A percentile compares a stretch with the other conserved stretches of the same genome.
Conservation (phyloP, 2,888 invertebrate species). For the Lasioglossum zephyrum region DNA sequence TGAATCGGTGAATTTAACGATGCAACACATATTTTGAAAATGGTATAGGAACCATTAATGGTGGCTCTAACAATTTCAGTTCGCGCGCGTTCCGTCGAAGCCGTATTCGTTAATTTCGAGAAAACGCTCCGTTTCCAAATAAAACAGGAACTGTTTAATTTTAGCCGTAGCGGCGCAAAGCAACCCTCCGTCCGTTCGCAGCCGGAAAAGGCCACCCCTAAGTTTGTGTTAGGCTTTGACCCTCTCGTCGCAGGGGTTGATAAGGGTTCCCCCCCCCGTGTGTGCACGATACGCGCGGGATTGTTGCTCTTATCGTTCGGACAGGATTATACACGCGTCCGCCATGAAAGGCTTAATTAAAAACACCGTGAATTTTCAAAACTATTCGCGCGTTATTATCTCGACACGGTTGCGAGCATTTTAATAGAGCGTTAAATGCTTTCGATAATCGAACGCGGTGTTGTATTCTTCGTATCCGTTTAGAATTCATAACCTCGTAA, state of each 20-base stretch:
- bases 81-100: not conserved
- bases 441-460: not conserved
- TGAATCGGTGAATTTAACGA: too few species aligned
- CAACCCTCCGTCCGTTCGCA: constrained; percentile 4
- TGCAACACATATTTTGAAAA: too few species aligned
- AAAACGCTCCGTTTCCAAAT: not conserved
- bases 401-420: not conserved
- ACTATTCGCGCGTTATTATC: not conserved
- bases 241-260: constrained; percentile 14
- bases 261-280: not conserved
- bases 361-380: not conserved
- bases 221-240: constrained; percentile 20
- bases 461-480: not conserved
- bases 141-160: constrained; percentile 14
- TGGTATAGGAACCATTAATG: too few species aligned
- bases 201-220: constrained; percentile 20
- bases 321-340: not conserved
- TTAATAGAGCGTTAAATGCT: not conserved
- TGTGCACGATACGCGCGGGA: not conserved
- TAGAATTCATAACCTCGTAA: not conserved
- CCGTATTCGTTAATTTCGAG: constrained; percentile 10
- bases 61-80: not conserved
- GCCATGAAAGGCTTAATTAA: not conserved
- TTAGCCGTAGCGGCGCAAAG: not conserved
- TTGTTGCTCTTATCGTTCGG: constrained; percentile 19